Evolutionary conservation across 2,113 vertebrate species (phyloP), one percentile per base, ranked within the genome.

Genomic region (Boleophthalmus pectinirostris): DNA sequence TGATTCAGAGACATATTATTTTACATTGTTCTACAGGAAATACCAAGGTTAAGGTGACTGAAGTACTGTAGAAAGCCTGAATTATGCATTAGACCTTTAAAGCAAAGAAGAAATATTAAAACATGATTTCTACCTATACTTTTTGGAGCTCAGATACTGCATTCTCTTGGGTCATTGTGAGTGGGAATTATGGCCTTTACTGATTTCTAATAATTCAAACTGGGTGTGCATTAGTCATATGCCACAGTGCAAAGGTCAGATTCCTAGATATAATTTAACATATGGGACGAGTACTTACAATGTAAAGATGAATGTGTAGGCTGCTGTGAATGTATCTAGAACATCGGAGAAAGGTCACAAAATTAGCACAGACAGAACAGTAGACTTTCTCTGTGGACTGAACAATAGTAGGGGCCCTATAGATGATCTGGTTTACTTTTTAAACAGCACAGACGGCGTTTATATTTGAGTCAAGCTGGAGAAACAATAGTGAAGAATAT

Each of bases 161-260:
- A 7, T 16, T 75, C 2, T 43, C 54, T 13, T 53, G 29, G 0
- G 10, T 9, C 18, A 18, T 13, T 5, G 6, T 43, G 33, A n/a
- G n/a, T 38, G 3, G 16, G 33, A 64, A 43, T 38, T 18, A 43
- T 64, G 33, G 58, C 25, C 25, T 58, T 24, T 18, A 18, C 25
- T 33, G 24, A 29, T 29, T 61, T 33, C 24, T 61, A 33, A 33
- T 61, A 61, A 61, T 18, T 33, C 58, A 58, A 12, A 24, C 24
- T 18, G 24, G 1, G 24, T 61, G 6, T 61, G 25, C 15, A 33
- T 33, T 33, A 33, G 23, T 33, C 58, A 61, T 18, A 61, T 61
- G 58, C 58, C 58, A 61, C 11, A 61, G 58, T 61, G 25, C 25
- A 61, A 61, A 61, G 58, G 58, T 61, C 58, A 29, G 24, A 33